Evolutionary conservation across 2,797 vertebrate species (phyloP).

Genomic region (Sparus aurata): DNA sequence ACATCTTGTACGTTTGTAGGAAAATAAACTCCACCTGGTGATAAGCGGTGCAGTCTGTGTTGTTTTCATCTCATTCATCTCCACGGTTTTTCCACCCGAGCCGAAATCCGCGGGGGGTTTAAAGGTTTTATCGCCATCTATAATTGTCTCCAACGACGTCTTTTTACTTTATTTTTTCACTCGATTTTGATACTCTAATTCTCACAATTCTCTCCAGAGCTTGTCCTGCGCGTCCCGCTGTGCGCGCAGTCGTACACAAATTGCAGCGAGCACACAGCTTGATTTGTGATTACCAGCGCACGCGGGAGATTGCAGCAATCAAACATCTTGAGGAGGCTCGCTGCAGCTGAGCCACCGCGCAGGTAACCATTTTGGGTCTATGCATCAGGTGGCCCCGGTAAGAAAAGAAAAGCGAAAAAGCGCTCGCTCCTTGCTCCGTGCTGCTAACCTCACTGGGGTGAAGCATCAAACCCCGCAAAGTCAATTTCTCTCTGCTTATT

Average conservation of each 20-base stretch:
- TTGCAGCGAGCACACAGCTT: conserved; percentile 67
- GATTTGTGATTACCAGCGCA: conserved; percentile 79
- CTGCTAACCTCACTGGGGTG: conserved; percentile 50
- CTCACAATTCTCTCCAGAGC: conserved; percentile 38
- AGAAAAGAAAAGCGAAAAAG: conserved; percentile 14
- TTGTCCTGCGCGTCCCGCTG: conserved; percentile 37
- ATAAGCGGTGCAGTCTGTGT: neutral
- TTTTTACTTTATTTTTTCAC: conserved; percentile 2
- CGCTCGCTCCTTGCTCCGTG: conserved; percentile 39
- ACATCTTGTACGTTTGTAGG: neutral
- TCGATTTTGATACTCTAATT: conserved; percentile 42
- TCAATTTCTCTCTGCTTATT: conserved; percentile 76
- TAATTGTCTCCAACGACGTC: neutral
- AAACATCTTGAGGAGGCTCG: conserved; percentile 70
- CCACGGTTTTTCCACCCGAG: neutral
- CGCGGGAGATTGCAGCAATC: conserved; percentile 78
- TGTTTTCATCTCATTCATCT: neutral
- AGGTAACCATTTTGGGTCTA: conserved; percentile 66
- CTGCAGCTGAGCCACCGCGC: conserved; percentile 66
- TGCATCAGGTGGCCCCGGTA: conserved; percentile 45
- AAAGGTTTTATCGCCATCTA: neutral
- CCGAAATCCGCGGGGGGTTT: neutral
- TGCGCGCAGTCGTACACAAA: conserved; percentile 55
- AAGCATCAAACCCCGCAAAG: conserved; percentile 64
- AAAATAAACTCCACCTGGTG: neutral